Percentiles rank a stretch among this genome's conserved stretches.
phyloP scores from a whole-genome alignment of 2,888 invertebrate genomes.

The Ornithoptera alexandrae region DNA sequence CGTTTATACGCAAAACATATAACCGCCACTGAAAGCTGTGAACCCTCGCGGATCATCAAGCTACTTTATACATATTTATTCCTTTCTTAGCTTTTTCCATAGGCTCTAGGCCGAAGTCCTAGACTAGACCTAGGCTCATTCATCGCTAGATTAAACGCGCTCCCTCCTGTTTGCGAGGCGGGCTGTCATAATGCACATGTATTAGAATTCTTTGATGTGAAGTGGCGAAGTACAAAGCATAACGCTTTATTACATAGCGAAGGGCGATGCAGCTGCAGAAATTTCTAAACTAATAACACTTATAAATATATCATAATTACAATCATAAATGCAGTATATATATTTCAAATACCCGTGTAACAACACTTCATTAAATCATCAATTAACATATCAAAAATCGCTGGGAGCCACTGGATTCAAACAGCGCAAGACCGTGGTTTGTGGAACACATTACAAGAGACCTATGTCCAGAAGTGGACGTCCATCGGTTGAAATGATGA shows the following conservation, averaged over 20 bases:
- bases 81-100: conserved; percentile 17
- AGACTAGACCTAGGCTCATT: conserved; percentile 25
- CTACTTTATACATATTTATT: conserved; percentile 18
- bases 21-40: neutral
- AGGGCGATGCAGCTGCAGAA: no score
- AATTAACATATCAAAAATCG: no score
- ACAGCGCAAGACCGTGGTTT: no score
- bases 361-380: no score
- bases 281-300: no score
- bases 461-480: no score
- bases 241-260: neutral
- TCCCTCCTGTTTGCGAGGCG: conserved; percentile 26
- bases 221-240: conserved; percentile 5
- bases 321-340: no score
- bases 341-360: no score
- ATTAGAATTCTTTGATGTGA: conserved; percentile 29
- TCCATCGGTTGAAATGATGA: no score
- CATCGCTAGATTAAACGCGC: conserved; percentile 28
- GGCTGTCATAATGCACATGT: conserved; percentile 26
- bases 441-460: no score
- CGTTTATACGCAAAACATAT: neutral
- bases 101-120: conserved; percentile 22
- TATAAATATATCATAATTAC: no score
- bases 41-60: conserved; percentile 8
- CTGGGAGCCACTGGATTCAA: no score